phyloP scores from a whole-genome alignment of 2,888 invertebrate genomes.

The Sesia apiformis region DNA sequence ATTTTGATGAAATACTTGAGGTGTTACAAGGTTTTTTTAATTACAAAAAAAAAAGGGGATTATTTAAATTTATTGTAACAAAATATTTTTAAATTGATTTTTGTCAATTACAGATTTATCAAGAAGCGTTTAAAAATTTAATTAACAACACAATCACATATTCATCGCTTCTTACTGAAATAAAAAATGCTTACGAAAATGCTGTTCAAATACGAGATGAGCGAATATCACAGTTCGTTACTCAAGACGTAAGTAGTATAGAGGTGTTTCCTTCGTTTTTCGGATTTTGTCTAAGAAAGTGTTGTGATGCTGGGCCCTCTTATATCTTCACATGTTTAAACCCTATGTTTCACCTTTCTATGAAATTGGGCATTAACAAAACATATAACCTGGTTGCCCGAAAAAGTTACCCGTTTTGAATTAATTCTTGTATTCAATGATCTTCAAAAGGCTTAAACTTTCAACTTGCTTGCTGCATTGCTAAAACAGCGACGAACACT shows the following conservation, averaged over 20 bases:
- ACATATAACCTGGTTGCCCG: too few species aligned
- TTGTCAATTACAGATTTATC: constrained; percentile 41
- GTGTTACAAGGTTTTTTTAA: constrained; percentile 18
- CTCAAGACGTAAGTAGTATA: constrained; percentile 49
- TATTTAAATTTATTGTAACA: neutral
- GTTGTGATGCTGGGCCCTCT: too few species aligned
- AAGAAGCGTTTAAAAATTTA: constrained; percentile 42
- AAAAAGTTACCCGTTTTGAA: too few species aligned
- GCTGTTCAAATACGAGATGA: constrained; percentile 47
- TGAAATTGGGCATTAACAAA: too few species aligned
- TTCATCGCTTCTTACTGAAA: constrained; percentile 39
- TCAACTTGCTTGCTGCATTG: too few species aligned
- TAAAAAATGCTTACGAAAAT: constrained; percentile 55
- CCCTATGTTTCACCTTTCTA: too few species aligned
- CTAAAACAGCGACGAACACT: too few species aligned
- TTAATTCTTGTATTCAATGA: too few species aligned
- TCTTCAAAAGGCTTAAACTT: too few species aligned
- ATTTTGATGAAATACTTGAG: constrained; percentile 41
- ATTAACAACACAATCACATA: constrained; percentile 44
- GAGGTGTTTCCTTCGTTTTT: too few species aligned
- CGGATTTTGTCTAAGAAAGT: too few species aligned
- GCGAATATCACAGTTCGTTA: constrained; percentile 46
- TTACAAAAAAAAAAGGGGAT: neutral
- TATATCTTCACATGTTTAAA: too few species aligned
- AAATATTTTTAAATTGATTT: neutral